Percentiles rank a stretch among this genome's conserved stretches.
These are phyloP conservation scores for Nephrotoma flavescens DNA, from an alignment of 2,888 invertebrate species.

Conservation along the genomic window DNA sequence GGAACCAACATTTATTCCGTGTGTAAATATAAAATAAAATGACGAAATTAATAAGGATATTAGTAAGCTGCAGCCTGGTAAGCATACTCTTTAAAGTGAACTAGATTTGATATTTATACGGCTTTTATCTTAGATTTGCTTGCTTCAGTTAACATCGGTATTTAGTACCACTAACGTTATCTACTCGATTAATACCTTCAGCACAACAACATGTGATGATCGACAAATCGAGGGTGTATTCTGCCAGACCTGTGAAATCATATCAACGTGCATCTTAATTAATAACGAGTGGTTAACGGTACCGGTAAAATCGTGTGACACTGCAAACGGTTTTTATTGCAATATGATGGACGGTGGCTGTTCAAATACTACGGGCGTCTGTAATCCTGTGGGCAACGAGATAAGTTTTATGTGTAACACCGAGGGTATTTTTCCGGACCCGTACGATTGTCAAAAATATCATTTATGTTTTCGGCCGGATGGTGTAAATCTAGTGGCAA, in stretches of 20 bases:
- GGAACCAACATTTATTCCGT: background rate
- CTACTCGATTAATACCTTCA: slow-evolving; percentile 15
- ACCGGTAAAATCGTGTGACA: slow-evolving; percentile 28
- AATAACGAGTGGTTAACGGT: slow-evolving; percentile 28
- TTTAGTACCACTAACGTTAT: background rate
- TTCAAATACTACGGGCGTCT: slow-evolving; percentile 27
- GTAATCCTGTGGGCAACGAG: slow-evolving; percentile 29
- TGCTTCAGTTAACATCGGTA: background rate
- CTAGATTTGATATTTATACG: too few relatives aligned
- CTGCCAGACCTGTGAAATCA: slow-evolving; percentile 27
- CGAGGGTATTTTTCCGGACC: slow-evolving; percentile 29
- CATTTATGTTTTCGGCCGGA: slow-evolving; percentile 28
- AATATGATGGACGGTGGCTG: slow-evolving; percentile 23
- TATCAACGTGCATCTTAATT: slow-evolving; percentile 27
- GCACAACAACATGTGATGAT: slow-evolving; percentile 24
- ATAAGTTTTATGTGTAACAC: slow-evolving; percentile 30
- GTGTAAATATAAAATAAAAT: background rate
- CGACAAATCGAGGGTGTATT: slow-evolving; percentile 26
- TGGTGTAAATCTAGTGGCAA: slow-evolving; percentile 22
- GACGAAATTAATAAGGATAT: background rate
- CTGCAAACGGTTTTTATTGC: slow-evolving; percentile 23
- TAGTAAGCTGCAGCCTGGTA: background rate
- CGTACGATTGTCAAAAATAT: slow-evolving; percentile 31
- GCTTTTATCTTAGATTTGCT: background rate
- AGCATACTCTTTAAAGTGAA: background rate